Conservation (phyloP, 1,140 invertebrate genomes). For the Pachypeltis micranthus region DNA sequence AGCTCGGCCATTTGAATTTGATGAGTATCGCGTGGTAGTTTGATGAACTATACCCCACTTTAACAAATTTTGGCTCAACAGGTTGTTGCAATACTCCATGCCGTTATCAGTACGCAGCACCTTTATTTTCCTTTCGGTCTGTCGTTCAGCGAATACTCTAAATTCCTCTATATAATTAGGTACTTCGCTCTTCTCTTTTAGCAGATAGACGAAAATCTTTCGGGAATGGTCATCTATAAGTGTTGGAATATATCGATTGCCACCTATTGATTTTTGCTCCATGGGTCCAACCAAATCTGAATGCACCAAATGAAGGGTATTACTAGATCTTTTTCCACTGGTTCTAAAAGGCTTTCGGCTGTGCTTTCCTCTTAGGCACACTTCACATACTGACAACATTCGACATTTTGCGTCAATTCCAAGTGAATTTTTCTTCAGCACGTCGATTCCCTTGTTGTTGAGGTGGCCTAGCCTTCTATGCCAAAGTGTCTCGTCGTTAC, state of each 20-base stretch:
- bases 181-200: neutral
- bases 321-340: neutral
- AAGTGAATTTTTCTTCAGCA: too few relatives aligned
- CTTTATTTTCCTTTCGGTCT: neutral
- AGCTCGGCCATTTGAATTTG: slow-evolving; percentile 31
- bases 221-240: slow-evolving; percentile 28
- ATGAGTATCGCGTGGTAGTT: slow-evolving; percentile 25
- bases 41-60: slow-evolving; percentile 28
- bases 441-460: too few relatives aligned
- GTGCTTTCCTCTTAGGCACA: neutral
- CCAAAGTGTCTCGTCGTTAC: too few relatives aligned
- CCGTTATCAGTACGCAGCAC: slow-evolving; percentile 16
- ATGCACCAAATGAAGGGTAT: slow-evolving; percentile 21
- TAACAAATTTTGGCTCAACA: neutral
- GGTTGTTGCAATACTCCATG: slow-evolving; percentile 9
- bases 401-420: too few relatives aligned
- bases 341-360: neutral
- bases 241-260: slow-evolving; percentile 23
- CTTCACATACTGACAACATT: too few relatives aligned
- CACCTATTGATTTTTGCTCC: slow-evolving; percentile 19
- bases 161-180: neutral
- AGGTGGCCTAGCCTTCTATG: too few relatives aligned
- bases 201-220: neutral
- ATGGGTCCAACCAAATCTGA: slow-evolving; percentile 26
- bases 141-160: neutral